Base-by-base conservation (phyloP, 1,140 invertebrate species). In the Mylabris phalerata region DNA sequence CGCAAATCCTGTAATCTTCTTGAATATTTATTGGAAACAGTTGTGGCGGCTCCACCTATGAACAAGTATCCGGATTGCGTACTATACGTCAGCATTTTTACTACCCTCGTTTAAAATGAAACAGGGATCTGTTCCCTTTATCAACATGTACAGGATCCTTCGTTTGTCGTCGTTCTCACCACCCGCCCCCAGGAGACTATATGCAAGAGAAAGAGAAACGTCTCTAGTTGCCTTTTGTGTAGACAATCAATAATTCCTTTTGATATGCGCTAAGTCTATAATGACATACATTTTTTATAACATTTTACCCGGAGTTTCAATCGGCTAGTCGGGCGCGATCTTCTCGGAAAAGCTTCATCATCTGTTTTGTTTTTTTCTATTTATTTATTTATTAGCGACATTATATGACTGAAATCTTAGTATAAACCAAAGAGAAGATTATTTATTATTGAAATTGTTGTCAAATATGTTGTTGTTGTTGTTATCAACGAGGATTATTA, bases 171-270 rank as follows among this genome's bases (percentile, higher is more conserved):
- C 32, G 19, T 19, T 7, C 32, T 32, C 26, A 11, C 48, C 10
- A 48, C 48, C 9, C 38, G 9, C 49, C 38, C 38, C 49, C 3
- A 7, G 4, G 32, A 32, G 32, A 32, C 4, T 32, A 3, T 32
- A 7, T 4, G 32, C 32, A 32, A 32, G 32, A 32, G 32, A 32
- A 32, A 32, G 32, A 32, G 32, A 32, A 32, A 32, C 32, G 32
- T 32, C 32, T 32, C 39, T 46, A 43, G 42, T 45, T 13, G 47
- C 25, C 47, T 46, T 49, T 59, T 59, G 43, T 59, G 50, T 59
- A 58, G n/a, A 43, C 50, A 62, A 64, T 61, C 61, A 70, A 70
- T 70, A 70, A 70, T 68, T 68, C 66, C 57, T 59, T 70, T 70
- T 70, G 66, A 70, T 67, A 62, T 60, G 44, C 48, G 57, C 50